Conservation (phyloP, 2,888 invertebrate species). For the Pasiphila rectangulata region DNA sequence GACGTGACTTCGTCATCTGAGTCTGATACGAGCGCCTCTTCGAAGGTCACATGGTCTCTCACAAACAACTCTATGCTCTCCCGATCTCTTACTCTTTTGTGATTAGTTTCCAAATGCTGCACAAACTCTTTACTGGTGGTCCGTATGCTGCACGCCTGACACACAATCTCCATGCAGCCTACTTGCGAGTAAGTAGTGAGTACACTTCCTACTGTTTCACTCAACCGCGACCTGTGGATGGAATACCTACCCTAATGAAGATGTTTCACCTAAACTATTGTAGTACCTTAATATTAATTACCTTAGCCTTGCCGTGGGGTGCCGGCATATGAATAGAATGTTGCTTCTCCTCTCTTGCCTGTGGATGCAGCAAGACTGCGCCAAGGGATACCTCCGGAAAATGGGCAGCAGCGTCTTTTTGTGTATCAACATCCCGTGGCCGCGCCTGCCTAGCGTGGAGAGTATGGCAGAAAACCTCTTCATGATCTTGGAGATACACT, state of each 20-base stretch:
- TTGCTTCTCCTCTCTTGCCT: too few species aligned
- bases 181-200: conserved; percentile 11
- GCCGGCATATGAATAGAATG: too few species aligned
- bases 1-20: conserved; percentile 25
- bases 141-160: conserved; percentile 49
- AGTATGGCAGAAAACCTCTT: too few species aligned
- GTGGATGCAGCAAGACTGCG: too few species aligned
- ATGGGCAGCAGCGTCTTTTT: too few species aligned
- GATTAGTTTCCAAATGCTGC: conserved; percentile 45
- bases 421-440: too few species aligned
- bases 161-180: conserved; percentile 47
- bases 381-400: too few species aligned
- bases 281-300: too few species aligned
- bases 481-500: too few species aligned
- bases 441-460: too few species aligned
- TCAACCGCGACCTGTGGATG: conserved; percentile 13
- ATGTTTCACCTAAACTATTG: background rate
- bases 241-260: background rate
- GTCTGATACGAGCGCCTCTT: conserved; percentile 45
- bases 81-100: conserved; percentile 20
- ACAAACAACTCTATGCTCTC: conserved; percentile 46
- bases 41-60: conserved; percentile 54
- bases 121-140: conserved; percentile 38
- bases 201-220: conserved; percentile 40
- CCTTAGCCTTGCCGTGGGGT: too few species aligned